These are phyloP conservation scores for Henricia sp. DNA, from an alignment of 53 echinoderm and acorn worm species.

Conservation along the genomic window DNA sequence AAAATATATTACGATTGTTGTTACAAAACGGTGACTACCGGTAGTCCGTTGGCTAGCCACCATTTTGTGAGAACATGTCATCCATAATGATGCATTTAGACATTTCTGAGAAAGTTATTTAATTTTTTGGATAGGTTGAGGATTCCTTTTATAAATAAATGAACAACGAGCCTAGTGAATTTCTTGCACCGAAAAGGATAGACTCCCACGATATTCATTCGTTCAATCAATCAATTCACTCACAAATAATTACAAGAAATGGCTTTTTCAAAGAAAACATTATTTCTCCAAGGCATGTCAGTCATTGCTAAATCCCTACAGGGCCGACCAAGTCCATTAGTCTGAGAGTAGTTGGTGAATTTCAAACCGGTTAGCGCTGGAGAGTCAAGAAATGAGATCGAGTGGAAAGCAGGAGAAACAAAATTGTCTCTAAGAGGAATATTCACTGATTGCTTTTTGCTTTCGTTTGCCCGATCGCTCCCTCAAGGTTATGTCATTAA, in stretches of 20 bases:
- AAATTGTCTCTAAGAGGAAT: constrained; percentile 13
- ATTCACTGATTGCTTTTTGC: neutral
- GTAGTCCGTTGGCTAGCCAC: too few relatives aligned
- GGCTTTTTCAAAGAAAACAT: neutral
- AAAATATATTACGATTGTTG: too few relatives aligned
- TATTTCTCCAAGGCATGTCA: neutral
- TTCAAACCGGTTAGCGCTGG: constrained; percentile 28
- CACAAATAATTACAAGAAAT: too few relatives aligned
- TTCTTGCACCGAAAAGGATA: neutral
- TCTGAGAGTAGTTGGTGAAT: constrained; percentile 52
- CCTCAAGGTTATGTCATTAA: constrained; percentile 37
- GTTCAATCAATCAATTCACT: neutral
- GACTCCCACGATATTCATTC: neutral
- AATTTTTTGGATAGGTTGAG: too few relatives aligned
- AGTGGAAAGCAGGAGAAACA: neutral
- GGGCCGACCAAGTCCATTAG: constrained; percentile 38
- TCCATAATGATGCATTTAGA: too few relatives aligned
- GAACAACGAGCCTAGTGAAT: too few relatives aligned
- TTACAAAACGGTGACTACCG: too few relatives aligned
- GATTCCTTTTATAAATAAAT: too few relatives aligned
- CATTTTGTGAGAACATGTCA: too few relatives aligned
- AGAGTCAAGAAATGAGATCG: neutral
- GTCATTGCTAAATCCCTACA: constrained; percentile 19
- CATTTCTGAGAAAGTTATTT: neutral
- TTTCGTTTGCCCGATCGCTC: constrained; percentile 15